Percentiles rank a stretch among this genome's conserved stretches.
Evolutionary conservation across 64 coral and sea anemone species (phyloP).

Genomic region (Astreopora myriophthalma): DNA sequence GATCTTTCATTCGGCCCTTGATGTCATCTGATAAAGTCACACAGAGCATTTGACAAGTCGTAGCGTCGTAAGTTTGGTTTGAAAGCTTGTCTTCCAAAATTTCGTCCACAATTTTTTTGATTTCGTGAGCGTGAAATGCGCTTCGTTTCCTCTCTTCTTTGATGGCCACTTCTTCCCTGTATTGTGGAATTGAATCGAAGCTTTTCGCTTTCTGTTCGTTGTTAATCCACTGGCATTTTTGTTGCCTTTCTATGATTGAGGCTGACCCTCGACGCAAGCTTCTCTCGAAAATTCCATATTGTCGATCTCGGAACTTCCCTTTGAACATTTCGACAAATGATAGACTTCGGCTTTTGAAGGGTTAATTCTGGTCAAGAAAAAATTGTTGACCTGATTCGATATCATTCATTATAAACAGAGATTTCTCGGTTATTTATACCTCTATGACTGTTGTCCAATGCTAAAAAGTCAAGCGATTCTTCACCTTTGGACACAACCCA

Average conservation of each 20-base stretch:
- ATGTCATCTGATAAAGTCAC: constrained; percentile 49
- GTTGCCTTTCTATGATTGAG: not conserved
- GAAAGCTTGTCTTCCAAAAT: constrained; percentile 49
- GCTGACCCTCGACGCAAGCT: not conserved
- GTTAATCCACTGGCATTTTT: not conserved
- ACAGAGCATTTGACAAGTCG: constrained; percentile 23
- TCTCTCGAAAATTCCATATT: constrained; percentile 12
- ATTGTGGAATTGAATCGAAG: not conserved
- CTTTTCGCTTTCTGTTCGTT: not conserved
- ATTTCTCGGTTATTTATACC: not conserved
- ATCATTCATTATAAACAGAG: not conserved
- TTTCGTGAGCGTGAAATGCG: constrained; percentile 40
- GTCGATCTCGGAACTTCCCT: not conserved
- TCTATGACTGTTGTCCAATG: not conserved
- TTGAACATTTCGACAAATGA: not conserved
- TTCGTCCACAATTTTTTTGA: constrained; percentile 61
- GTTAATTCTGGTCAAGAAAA: not conserved
- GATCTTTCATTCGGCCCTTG: constrained; percentile 40
- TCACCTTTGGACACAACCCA: not conserved
- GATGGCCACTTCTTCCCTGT: not conserved
- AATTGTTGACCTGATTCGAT: not conserved
- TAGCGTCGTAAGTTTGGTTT: constrained; percentile 11
- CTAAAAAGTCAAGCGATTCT: no score
- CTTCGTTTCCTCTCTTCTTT: not conserved
- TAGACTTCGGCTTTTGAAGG: not conserved